Evolutionary conservation across 1,140 invertebrate species (phyloP).

Genomic region (Camponotus vicinus): DNA sequence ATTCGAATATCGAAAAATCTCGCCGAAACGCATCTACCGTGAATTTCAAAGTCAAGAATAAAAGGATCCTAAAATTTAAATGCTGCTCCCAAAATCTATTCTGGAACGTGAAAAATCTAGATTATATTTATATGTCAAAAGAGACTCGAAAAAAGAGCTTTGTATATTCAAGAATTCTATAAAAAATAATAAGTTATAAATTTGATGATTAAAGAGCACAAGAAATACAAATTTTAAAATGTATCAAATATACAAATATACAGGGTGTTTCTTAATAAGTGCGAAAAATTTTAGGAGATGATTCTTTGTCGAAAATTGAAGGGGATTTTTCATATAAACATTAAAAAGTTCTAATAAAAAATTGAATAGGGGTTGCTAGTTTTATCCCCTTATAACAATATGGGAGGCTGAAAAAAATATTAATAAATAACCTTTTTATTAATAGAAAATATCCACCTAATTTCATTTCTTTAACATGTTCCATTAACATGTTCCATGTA

Average conservation of each 20-base stretch:
- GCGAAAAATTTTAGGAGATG: no score
- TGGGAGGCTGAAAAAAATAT: no score
- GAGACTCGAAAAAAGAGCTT: background rate
- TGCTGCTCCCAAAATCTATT: background rate
- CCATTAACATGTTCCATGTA: no score
- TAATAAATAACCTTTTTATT: no score
- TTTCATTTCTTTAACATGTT: no score
- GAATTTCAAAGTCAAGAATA: background rate
- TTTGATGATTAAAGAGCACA: background rate
- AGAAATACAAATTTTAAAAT: background rate
- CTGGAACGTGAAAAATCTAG: background rate
- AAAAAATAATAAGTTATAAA: background rate
- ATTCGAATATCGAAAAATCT: background rate
- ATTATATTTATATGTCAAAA: background rate
- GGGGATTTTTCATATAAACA: no score
- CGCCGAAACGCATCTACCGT: background rate
- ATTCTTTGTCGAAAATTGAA: no score
- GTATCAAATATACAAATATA: background rate
- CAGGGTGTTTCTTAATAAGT: no score
- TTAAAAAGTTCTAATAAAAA: no score
- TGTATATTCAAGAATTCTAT: background rate
- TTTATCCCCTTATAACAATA: no score
- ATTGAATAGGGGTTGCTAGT: no score
- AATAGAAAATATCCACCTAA: no score
- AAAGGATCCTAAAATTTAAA: background rate